Conservation (phyloP, 2,888 invertebrate species). For the Philhelius pedissequus region DNA sequence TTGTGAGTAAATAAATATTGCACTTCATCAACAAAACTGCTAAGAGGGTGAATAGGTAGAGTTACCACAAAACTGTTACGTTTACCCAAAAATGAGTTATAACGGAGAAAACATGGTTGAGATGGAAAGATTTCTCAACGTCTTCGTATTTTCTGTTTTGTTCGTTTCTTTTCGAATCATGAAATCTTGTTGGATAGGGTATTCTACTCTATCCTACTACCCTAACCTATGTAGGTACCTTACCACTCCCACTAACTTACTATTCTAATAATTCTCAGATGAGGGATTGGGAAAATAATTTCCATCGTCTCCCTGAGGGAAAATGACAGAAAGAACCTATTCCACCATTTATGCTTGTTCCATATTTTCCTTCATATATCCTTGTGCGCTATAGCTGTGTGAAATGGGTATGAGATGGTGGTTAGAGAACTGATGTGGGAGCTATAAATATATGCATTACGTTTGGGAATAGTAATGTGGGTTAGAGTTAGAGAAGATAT, state of each 20-base stretch:
- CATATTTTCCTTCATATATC: not conserved
- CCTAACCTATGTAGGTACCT: not conserved
- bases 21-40: slow-evolving; percentile 25
- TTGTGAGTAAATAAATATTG: slow-evolving; percentile 20
- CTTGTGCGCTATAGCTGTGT: not conserved
- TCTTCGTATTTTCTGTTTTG: not conserved
- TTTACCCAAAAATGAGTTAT: slow-evolving; percentile 19
- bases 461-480: slow-evolving; percentile 60
- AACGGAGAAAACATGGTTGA: not conserved
- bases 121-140: slow-evolving; percentile 18
- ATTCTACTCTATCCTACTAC: not conserved
- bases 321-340: slow-evolving; percentile 5
- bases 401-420: not conserved
- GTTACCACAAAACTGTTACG: slow-evolving; percentile 9
- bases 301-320: slow-evolving; percentile 5
- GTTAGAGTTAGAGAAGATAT: slow-evolving; percentile 62
- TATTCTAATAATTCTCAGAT: not conserved
- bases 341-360: not conserved
- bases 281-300: slow-evolving; percentile 20
- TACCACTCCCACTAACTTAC: not conserved
- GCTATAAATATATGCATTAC: slow-evolving; percentile 7
- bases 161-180: not conserved
- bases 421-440: not conserved
- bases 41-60: not conserved
- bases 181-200: not conserved